Evolutionary conservation across 2,113 vertebrate genomes (phyloP).

Genomic region (Phaethon lepturus): DNA sequence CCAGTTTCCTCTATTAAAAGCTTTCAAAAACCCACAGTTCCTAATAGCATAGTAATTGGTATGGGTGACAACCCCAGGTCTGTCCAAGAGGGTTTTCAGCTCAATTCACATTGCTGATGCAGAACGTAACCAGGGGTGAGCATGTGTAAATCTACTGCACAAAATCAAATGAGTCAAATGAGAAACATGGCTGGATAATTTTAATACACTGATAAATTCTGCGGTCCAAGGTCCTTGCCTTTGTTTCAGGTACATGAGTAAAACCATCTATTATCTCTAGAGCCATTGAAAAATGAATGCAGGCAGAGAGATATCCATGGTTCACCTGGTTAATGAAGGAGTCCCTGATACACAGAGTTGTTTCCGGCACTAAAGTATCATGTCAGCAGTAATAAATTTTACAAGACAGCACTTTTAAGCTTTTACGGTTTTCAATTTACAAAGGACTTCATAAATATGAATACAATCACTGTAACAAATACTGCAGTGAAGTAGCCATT

Average conservation of each 20-base stretch:
- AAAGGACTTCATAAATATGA: conserved; percentile 4
- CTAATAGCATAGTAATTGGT: background rate
- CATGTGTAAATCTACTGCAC: background rate
- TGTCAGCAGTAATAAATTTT: conserved; percentile 11
- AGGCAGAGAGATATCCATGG: background rate
- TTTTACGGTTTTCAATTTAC: background rate
- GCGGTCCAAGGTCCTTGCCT: background rate
- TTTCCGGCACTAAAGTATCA: background rate
- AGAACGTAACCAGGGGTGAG: background rate
- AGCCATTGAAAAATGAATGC: background rate
- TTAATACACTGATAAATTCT: background rate
- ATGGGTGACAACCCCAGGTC: background rate
- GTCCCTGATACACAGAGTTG: background rate
- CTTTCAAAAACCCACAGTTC: background rate
- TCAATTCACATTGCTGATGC: background rate
- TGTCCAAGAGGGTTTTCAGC: background rate
- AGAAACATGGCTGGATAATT: background rate
- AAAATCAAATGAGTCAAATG: background rate
- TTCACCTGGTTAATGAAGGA: background rate
- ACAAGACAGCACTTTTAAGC: background rate
- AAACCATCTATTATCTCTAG: background rate
- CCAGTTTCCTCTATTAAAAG: background rate
- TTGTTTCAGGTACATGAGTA: background rate
- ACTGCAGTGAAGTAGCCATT: background rate
- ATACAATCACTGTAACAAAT: background rate